Conservation (phyloP, 2,113 vertebrate species). For the Pangasianodon hypophthalmus region DNA sequence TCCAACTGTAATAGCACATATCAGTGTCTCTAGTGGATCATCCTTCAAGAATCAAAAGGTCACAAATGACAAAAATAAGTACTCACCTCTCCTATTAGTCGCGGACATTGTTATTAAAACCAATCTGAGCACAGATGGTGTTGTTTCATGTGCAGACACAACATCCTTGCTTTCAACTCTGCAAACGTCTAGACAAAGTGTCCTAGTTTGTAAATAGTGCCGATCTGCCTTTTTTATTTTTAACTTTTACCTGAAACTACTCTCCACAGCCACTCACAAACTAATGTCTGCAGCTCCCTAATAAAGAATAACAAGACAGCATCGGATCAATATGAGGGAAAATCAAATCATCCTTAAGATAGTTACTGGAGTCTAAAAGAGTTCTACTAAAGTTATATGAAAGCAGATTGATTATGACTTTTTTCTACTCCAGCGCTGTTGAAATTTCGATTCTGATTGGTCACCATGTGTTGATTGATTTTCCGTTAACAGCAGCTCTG, state of each 20-base stretch:
- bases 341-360: neutral
- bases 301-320: neutral
- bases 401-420: neutral
- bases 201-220: neutral
- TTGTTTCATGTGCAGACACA: constrained; percentile 7
- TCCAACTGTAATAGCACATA: neutral
- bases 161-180: constrained; percentile 9
- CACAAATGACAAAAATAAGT: neutral
- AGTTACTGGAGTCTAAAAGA: neutral
- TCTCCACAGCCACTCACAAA: neutral
- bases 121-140: neutral
- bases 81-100: neutral
- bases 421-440: neutral
- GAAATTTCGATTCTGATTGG: neutral
- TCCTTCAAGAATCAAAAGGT: constrained; percentile 3
- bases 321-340: neutral
- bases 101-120: neutral
- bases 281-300: neutral
- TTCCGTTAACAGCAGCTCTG: neutral
- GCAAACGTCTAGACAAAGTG: neutral
- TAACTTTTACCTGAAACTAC: neutral
- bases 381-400: neutral
- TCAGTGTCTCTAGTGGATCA: neutral
- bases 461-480: neutral
- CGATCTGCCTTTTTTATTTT: neutral